A percentile compares a stretch with the other conserved stretches of the same genome.
These are phyloP conservation scores for Lithophane ornitopus DNA, from an alignment of 2,888 invertebrate genomes.

Conservation along the genomic window DNA sequence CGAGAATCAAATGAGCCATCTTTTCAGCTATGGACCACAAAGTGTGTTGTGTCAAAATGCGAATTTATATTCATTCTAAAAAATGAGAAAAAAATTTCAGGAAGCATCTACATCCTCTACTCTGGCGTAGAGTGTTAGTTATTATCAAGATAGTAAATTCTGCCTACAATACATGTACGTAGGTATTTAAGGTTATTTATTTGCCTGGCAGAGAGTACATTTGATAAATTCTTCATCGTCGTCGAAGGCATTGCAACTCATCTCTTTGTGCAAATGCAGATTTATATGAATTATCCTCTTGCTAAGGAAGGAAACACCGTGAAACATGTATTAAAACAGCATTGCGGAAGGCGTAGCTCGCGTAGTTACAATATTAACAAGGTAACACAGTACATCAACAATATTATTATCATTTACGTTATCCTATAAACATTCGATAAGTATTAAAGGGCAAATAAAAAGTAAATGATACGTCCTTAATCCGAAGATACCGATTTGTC, in stretches of 20 bases:
- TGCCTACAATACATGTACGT: neutral
- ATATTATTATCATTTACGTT: constrained; percentile 36
- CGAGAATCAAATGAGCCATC: neutral
- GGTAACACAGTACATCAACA: constrained; percentile 3
- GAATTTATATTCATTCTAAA: neutral
- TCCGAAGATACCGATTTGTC: constrained; percentile 61
- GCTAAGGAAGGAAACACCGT: constrained; percentile 33
- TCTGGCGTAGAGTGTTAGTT: neutral
- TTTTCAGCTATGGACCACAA: neutral
- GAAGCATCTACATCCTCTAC: neutral
- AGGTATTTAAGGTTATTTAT: neutral
- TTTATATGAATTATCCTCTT: constrained; percentile 28
- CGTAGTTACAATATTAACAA: constrained; percentile 18
- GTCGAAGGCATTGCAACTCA: constrained; percentile 2
- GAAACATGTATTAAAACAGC: constrained; percentile 31
- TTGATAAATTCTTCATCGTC: neutral
- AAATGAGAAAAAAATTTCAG: neutral
- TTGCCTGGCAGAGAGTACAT: neutral
- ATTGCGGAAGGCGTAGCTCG: constrained; percentile 19
- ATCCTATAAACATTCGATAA: constrained; percentile 31
- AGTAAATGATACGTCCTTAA: constrained; percentile 45
- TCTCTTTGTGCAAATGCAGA: constrained; percentile 20
- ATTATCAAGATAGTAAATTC: neutral
- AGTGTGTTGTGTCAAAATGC: neutral
- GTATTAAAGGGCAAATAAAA: constrained; percentile 36